Base-by-base conservation (phyloP, 2,797 vertebrate genomes). In the Lindbergichthys nudifrons region DNA sequence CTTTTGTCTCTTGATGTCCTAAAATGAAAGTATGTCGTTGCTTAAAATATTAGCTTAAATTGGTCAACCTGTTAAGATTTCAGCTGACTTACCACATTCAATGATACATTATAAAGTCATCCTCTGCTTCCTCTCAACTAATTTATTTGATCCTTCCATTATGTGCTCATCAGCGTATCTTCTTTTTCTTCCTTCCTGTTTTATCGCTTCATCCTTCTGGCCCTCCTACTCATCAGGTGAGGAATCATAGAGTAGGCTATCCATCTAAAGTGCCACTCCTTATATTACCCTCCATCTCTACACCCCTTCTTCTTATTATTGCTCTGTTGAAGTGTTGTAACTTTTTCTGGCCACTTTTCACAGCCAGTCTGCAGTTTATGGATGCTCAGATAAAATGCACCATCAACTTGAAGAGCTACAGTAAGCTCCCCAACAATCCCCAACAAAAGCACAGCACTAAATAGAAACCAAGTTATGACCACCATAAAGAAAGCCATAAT, bases 381-480 rank as follows among this genome's bases (percentile, higher is more conserved):
- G 70, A 65, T 62, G 65, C 58, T 83, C 56, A 46, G 73, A 82
- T 85, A 86, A 82, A 86, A 87, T 48, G 59, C 63, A 56, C 56
- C 72, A 85, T 84, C 75, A 77, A 80, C 51, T 63, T 52, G 45
- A 79, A 70, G 58, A 62, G 75, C 77, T 60, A 56, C 46, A 64
- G 47, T 83, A 80, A 86, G 86, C 77, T 47, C 61, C 26, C 61
- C 23, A 51, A 71, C 41, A 70, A 51, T 75, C 54, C 12, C n/a
- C 54, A 50, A 67, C 53, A 81, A 58, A 84, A 47, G 58, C 56
- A 21, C 9, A 26, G 36, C 30, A 54, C 70, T 78, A 11, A 21
- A 79, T 64, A 53, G 52, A 66, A 66, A 60, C 36, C 8, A 11
- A 21, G 51, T 77, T 70, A 78, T 4, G 26, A 47, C 50, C 52